Conservation (phyloP, 2,888 invertebrate species). For the Unio pictorum region DNA sequence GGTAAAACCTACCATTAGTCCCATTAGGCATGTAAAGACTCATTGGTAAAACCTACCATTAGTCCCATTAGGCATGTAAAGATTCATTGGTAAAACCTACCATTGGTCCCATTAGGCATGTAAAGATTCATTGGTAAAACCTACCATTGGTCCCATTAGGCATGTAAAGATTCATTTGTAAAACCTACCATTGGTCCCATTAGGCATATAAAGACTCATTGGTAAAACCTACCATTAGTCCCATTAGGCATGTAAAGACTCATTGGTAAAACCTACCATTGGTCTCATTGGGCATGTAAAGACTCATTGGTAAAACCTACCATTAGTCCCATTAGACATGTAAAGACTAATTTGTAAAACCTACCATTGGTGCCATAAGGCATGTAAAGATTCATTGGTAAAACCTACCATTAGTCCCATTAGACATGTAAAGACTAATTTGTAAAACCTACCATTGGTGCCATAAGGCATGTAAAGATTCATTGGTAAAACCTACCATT, state of each 20-base stretch:
- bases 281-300: slow-evolving; percentile 15
- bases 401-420: slow-evolving; percentile 51
- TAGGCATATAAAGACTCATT: neutral
- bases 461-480: slow-evolving; percentile 4
- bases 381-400: neutral
- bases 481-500: slow-evolving; percentile 36
- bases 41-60: slow-evolving; percentile 37
- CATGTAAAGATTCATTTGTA: neutral
- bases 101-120: slow-evolving; percentile 34
- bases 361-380: slow-evolving; percentile 46
- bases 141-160: slow-evolving; percentile 47
- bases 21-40: slow-evolving; percentile 11
- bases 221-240: slow-evolving; percentile 9
- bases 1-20: slow-evolving; percentile 46
- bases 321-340: slow-evolving; percentile 1
- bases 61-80: slow-evolving; percentile 23
- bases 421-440: neutral
- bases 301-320: slow-evolving; percentile 32
- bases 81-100: slow-evolving; percentile 30
- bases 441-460: slow-evolving; percentile 46
- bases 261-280: slow-evolving; percentile 36
- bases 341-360: slow-evolving; percentile 4
- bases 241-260: neutral
- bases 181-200: slow-evolving; percentile 52
- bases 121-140: slow-evolving; percentile 6